Base-by-base conservation (phyloP, 2,113 vertebrate species). In the Platichthys flesus region DNA sequence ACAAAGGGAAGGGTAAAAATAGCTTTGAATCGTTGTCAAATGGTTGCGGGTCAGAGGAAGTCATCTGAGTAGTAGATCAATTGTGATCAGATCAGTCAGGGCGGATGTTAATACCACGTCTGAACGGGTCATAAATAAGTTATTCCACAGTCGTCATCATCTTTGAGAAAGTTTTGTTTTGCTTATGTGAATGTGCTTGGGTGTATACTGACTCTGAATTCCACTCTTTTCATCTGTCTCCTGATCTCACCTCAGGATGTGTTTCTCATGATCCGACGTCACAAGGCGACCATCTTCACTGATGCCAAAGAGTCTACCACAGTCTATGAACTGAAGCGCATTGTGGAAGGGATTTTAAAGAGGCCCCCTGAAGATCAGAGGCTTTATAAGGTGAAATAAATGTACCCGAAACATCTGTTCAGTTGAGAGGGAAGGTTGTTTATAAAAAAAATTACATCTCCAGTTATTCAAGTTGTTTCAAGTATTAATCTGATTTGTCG, bases 231-330 rank as follows among this genome's bases (percentile, higher is more conserved):
- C 10, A 28, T 21, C 16, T 18, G 3, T 66, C n/a, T 1, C 65
- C 14, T 56, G 21, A 26, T 74, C 21, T 74, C n/a, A 20, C 63
- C 26, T 49, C 79, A 97, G 96, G 96, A 97, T 67, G 96, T 97
- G 81, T 97, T 97, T 91, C 92, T 97, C 61, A 97, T 97, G 96
- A 97, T 97, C 85, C 91, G 96, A 79, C 95, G 94, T 90, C 94
- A 95, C 84, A 97, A 97, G 93, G 95, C 96, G 26, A 97, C 96
- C 85, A 96, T 97, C 88, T 97, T 97, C 90, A 97, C 96, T 5
- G 96, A 97, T 56, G 96, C 96, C 78, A 97, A 97, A 93, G 96
- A 97, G 75, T 96, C 95, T 21, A 97, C 96, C 69, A 97, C 96
- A 1, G 95, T 97, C 57, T 96, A 96, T 15, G 96, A 97, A 75